Conservation (phyloP, 2,797 vertebrate genomes). For the Anguilla obscura region DNA sequence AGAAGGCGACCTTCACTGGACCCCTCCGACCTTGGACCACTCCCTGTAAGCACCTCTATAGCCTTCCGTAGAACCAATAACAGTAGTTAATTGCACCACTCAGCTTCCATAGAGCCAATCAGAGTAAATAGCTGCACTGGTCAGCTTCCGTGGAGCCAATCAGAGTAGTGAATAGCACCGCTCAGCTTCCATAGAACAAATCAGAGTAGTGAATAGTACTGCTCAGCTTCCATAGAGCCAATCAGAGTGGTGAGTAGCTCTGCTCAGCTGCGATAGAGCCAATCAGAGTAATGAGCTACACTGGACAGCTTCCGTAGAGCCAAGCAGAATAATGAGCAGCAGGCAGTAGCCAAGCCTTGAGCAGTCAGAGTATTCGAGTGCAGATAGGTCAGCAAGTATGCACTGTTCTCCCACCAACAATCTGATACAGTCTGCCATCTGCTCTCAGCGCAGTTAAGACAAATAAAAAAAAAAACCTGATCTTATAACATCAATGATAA, state of each 20-base stretch:
- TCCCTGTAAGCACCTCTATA: constrained; percentile 77
- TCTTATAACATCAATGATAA: not conserved
- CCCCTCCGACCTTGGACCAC: constrained; percentile 82
- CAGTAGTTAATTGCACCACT: no score
- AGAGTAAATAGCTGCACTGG: no score
- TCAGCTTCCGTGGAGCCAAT: not conserved
- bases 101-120: not conserved
- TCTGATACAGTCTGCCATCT: not conserved
- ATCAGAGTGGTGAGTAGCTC: no score
- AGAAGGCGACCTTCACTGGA: constrained; percentile 81
- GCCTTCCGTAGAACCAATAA: not conserved
- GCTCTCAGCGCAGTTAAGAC: not conserved
- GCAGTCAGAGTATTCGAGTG: not conserved
- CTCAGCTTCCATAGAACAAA: not conserved
- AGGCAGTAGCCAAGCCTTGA: no score
- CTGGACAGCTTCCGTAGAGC: not conserved
- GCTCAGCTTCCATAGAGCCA: no score
- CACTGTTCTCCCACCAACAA: not conserved
- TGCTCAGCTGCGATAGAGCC: no score
- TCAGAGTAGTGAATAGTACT: no score
- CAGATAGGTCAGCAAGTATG: not conserved
- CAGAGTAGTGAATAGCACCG: not conserved
- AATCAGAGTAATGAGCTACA: no score
- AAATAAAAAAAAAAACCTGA: no score
- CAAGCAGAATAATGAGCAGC: not conserved